A percentile compares a stretch with the other conserved stretches of the same genome.
Evolutionary conservation across 2,888 invertebrate species (phyloP).

Genomic region (Euzetes globulus): DNA sequence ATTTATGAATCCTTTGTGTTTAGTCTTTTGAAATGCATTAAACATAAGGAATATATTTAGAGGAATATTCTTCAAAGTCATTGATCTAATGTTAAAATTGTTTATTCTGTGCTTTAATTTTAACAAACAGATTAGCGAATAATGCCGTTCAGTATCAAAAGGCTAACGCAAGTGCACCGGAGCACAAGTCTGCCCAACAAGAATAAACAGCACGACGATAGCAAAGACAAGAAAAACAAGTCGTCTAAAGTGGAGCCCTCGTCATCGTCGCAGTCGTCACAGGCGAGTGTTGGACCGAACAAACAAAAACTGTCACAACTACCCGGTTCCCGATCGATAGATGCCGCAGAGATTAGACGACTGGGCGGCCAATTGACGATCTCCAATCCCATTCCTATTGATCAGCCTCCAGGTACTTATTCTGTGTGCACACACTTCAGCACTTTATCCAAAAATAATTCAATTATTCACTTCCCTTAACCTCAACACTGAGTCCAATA

Average conservation of each 20-base stretch:
- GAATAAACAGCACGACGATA: neutral
- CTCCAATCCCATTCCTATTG: conserved; percentile 24
- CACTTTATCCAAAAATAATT: neutral
- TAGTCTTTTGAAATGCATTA: too few relatives aligned
- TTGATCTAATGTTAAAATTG: too few relatives aligned
- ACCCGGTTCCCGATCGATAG: conserved; percentile 12
- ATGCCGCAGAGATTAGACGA: conserved; percentile 23
- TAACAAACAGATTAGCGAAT: neutral
- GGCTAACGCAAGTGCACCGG: conserved; percentile 40
- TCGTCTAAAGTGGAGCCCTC: neutral
- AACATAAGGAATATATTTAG: too few relatives aligned
- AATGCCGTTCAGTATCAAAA: conserved; percentile 42
- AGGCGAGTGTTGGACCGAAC: neutral
- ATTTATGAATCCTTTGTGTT: too few relatives aligned
- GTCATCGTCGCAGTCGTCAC: neutral
- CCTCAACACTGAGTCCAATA: neutral
- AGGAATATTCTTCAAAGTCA: too few relatives aligned
- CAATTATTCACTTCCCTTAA: neutral
- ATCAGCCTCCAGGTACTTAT: conserved; percentile 16
- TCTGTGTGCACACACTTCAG: neutral
- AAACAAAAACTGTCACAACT: conserved; percentile 7
- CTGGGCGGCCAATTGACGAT: conserved; percentile 15
- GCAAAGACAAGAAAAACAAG: neutral
- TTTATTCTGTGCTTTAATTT: too few relatives aligned
- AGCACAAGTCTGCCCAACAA: conserved; percentile 29